phyloP scores from a whole-genome alignment of 1,140 invertebrate species.

The Luehdorfia chinensis region DNA sequence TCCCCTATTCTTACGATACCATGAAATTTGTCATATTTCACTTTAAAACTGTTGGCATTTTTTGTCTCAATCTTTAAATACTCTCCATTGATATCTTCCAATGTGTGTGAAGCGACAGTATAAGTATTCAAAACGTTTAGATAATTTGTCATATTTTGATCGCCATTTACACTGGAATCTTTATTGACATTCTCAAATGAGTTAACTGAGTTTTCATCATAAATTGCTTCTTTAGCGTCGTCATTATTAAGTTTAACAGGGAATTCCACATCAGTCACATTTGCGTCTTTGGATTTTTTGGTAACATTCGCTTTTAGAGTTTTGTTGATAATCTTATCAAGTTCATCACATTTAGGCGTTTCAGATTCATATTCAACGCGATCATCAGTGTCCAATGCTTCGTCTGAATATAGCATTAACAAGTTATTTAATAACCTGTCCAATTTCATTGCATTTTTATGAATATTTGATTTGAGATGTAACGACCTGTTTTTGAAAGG shows the following conservation, averaged over 20 bases:
- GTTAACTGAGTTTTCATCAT: no score
- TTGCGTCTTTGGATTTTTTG: no score
- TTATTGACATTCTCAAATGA: no score
- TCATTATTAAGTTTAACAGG: no score
- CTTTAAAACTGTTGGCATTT: background rate
- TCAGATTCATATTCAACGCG: no score
- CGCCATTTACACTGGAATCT: background rate
- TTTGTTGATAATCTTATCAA: no score
- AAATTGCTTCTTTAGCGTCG: no score
- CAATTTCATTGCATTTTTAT: conserved; percentile 17
- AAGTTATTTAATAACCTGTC: conserved; percentile 20
- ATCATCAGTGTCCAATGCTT: background rate
- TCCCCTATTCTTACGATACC: background rate
- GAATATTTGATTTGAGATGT: conserved; percentile 15
- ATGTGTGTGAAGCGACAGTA: background rate
- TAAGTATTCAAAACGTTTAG: background rate
- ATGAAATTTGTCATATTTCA: background rate
- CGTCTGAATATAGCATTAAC: conserved; percentile 12
- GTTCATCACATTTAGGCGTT: no score
- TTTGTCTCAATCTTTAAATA: background rate
- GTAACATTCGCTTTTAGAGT: no score
- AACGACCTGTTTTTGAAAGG: conserved; percentile 6
- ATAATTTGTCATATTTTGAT: background rate
- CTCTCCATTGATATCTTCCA: background rate
- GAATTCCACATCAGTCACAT: no score